These are phyloP conservation scores for Heliconius eleuchia DNA, from an alignment of 1,140 invertebrate species.

Conservation along the genomic window DNA sequence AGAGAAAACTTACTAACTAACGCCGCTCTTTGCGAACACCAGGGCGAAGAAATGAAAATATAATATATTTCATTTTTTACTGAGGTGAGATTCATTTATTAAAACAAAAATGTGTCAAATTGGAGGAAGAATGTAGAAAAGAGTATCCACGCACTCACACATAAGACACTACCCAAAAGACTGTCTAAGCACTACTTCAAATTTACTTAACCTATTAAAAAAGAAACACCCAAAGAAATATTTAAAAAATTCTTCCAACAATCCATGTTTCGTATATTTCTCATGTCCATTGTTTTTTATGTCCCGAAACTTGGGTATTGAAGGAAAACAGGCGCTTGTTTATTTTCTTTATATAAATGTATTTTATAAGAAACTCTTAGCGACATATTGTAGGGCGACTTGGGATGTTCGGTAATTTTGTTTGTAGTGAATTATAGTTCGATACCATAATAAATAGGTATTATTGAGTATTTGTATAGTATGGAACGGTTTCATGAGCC, in stretches of 20 bases:
- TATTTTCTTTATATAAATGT: constrained; percentile 11
- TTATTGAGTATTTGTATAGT: background rate
- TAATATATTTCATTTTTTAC: no score
- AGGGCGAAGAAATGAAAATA: no score
- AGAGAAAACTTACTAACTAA: no score
- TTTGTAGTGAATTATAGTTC: constrained; percentile 21
- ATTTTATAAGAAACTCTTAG: constrained; percentile 28
- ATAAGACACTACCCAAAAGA: background rate
- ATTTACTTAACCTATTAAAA: background rate
- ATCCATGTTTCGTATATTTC: background rate
- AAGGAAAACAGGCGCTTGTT: constrained; percentile 27
- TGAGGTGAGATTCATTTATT: no score
- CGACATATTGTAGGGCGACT: constrained; percentile 24
- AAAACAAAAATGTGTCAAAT: background rate
- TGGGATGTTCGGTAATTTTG: constrained; percentile 16
- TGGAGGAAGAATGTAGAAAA: background rate
- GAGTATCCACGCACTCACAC: background rate
- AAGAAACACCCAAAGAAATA: background rate
- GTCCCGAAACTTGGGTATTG: constrained; percentile 13
- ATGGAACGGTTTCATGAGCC: background rate
- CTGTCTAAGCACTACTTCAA: background rate
- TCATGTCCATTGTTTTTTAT: constrained; percentile 5
- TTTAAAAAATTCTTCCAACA: background rate
- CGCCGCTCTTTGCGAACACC: no score
- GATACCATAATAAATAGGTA: constrained; percentile 1